These are phyloP conservation scores for Acrobasis suavella DNA, from an alignment of 2,888 invertebrate species.

Conservation along the genomic window DNA sequence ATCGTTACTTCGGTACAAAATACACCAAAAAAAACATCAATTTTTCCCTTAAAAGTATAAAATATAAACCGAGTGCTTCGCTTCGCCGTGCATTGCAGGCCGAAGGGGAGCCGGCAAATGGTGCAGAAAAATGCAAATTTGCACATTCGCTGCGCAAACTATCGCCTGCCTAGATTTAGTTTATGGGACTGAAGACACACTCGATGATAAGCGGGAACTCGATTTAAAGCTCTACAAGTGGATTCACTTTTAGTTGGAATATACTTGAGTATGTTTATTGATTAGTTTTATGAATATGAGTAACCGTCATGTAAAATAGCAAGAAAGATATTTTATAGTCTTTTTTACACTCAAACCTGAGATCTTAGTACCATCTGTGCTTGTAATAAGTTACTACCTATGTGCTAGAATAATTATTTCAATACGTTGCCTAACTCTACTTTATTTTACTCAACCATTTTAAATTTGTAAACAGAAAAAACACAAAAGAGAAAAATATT, in stretches of 20 bases:
- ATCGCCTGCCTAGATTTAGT: slow-evolving; percentile 31
- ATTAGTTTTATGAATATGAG: too few relatives aligned
- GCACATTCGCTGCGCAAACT: slow-evolving; percentile 51
- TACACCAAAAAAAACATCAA: background rate
- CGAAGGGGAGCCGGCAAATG: slow-evolving; percentile 44
- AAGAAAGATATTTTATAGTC: too few relatives aligned
- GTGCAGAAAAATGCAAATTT: slow-evolving; percentile 70
- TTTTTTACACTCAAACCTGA: too few relatives aligned
- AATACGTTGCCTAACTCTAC: too few relatives aligned
- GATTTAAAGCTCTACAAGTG: slow-evolving; percentile 20
- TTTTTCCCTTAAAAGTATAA: background rate
- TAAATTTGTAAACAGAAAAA: too few relatives aligned
- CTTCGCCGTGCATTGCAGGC: slow-evolving; percentile 24
- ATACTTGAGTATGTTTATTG: too few relatives aligned
- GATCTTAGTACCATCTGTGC: too few relatives aligned
- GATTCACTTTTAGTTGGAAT: background rate
- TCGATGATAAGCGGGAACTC: slow-evolving; percentile 8
- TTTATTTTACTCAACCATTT: too few relatives aligned
- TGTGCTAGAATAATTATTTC: too few relatives aligned
- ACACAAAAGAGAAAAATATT: too few relatives aligned
- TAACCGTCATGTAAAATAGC: too few relatives aligned
- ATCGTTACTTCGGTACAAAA: background rate
- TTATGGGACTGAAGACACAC: slow-evolving; percentile 21
- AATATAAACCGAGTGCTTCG: slow-evolving; percentile 1
- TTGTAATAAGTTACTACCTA: too few relatives aligned